Base-by-base conservation (phyloP, 2,113 vertebrate species). In the Channa maculata region DNA sequence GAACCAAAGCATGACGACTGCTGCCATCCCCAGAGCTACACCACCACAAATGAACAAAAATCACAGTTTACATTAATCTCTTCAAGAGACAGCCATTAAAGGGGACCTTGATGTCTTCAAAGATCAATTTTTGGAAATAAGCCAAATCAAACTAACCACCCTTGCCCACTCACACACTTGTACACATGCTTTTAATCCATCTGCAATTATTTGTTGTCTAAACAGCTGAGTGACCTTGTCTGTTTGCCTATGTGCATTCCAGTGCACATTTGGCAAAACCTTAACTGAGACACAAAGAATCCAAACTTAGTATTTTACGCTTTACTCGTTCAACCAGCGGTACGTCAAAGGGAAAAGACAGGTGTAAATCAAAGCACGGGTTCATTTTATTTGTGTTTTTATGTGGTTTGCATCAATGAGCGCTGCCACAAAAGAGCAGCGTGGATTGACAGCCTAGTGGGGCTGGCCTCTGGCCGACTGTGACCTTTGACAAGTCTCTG, bases 401-500 rank as follows among this genome's bases (percentile, higher is more conserved):
- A 37, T 72, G 66, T 43, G 48, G 73, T 82, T 84, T 79, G 76
- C 79, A 84, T 86, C 82, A 82, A 68, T 79, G 83, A 75, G 52
- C 53, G 38, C 68, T 8, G 61, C 77, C 73, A 77, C 70, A 80
- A 88, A 90, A 84, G 87, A 92, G 83, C 91, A 88, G 77, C 61
- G 8, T 7, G 67, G 83, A 85, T 73, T 79, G 84, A 88, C 82
- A 80, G 80, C 45, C 33, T 33, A 50, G 77, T 12, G 71, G 76
- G 78, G 86, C 75, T 85, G 83, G 87, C 91, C 92, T 88, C 90
- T 91, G 86, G 89, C 90, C 83, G 82, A 73, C 78, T 37, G 52
- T 83, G 90, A 91, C 92, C 92, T 93, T 93, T 92, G 86, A 87
- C 83, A 87, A 90, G 79, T 75, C 88, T 85, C 80, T 77, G 83